Conservation (phyloP, 2,113 vertebrate species). For the Grus americana region DNA sequence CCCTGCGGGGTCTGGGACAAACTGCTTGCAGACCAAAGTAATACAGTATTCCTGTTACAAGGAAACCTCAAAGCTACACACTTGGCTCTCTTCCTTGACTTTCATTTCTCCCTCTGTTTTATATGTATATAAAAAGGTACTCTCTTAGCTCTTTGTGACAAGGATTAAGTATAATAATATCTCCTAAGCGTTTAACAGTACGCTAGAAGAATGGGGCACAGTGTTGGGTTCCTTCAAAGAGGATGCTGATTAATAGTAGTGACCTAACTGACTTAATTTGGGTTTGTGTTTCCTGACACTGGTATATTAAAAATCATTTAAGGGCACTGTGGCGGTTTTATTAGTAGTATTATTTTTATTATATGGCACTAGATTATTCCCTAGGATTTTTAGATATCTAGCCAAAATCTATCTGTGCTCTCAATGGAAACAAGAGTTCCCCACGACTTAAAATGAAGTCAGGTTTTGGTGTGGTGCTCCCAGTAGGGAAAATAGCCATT, state of each 20-base stretch:
- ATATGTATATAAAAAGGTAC: background rate
- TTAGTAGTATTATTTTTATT: background rate
- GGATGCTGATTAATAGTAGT: background rate
- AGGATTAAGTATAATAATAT: background rate
- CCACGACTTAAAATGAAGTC: background rate
- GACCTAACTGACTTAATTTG: background rate
- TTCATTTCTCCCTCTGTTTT: background rate
- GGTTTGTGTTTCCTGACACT: background rate
- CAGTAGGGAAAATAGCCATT: background rate
- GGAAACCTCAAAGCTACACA: background rate
- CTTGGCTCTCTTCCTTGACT: background rate
- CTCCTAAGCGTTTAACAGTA: background rate
- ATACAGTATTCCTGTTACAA: background rate
- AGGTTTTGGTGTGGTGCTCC: background rate
- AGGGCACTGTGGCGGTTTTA: background rate
- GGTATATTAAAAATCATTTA: background rate
- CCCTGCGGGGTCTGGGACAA: background rate
- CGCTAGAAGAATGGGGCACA: background rate
- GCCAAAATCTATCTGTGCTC: background rate
- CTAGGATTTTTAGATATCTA: background rate
- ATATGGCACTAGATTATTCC: background rate
- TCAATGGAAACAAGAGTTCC: background rate
- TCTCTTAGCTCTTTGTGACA: background rate
- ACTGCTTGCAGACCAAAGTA: background rate
- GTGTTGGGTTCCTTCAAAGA: background rate